Evolutionary conservation across 2,888 invertebrate species (phyloP), one percentile per base, ranked within the genome.

Genomic region (Scrobipalpa costella): DNA sequence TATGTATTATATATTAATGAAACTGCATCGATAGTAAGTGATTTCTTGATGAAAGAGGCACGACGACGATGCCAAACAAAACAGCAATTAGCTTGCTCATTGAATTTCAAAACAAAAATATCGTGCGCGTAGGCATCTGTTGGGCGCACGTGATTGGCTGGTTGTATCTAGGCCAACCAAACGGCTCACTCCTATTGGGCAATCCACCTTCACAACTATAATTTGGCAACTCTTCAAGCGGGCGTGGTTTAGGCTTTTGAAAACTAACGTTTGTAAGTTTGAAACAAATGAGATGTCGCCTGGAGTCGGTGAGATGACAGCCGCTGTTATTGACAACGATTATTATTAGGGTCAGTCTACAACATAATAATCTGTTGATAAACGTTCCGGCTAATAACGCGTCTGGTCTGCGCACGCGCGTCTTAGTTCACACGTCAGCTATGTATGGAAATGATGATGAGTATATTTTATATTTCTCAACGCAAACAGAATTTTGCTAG

Each of bases 141-240:
- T 63, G 67, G 68, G 66, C 59, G 36, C 7, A 65, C 64, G 66
- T 69, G 57, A 88, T 89, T 89, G 88, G 89, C 63, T 52, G 67
- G 61, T 64, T 58, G 57, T 67, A 76, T 76, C 77, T 77, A 76
- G 82, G 80, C 75, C 79, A 75, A 68, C 38, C 63, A 66, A 69
- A 71, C 64, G 64, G 66, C 62, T 71, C 65, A 64, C 68, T 72
- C 67, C 68, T 71, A 86, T 86, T 88, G 88, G 86, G 59, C 65
- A 69, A 57, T 64, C 66, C 64, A 71, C 69, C 72, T 74, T 73
- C 69, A 69, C 71, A 69, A 71, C 71, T 77, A 81, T 76, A 80
- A 84, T 88, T 89, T 89, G 89, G 89, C 88, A 87, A 81, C 74
- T 75, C 73, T 73, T 85, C 88, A 88, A 86, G 72, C 77, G 74